Evolutionary conservation across 1,140 invertebrate genomes (phyloP), one percentile per base, ranked within the genome.

Genomic region (Drosophila willistoni): DNA sequence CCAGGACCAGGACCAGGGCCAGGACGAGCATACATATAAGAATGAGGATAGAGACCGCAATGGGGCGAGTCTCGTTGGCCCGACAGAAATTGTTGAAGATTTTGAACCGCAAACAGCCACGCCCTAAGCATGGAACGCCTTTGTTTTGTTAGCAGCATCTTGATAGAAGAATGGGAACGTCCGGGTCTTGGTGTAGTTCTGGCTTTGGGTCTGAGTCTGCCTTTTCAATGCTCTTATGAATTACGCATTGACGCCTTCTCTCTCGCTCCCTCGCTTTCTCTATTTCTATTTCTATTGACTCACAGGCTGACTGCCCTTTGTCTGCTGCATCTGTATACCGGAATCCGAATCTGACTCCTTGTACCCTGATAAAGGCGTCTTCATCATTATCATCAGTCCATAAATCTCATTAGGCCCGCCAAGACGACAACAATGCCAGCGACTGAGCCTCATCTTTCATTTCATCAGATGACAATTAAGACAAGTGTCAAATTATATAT

Each of bases 171-270:
- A 73, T 36, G 41, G 22, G 36, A 12, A 68, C 7, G 25, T 59
- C 64, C 57, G 72, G 60, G 33, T 69, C 36, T 19, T 39, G 9
- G 39, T 56, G 34, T 66, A 44, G 44, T 19, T 47, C 56, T 34
- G 14, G 29, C 2, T 29, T 36, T 63, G 41, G 34, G 19, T 12
- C 51, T 22, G 47, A 6, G 44, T 56, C 71, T 82, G 83, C 76
- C 84, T 83, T 89, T 73, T 87, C 76, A 79, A 86, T 87, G 83
- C 76, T 89, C 78, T 87, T 87, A 89, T 89, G 83, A 87, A 87
- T 89, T 87, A 87, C 80, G 73, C 73, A 89, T 89, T 80, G 68
- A 87, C 83, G 83, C 83, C 84, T 86, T 55, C 63, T 60, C 65
- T 55, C 63, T 44, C 17, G 17, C 10, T 19, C 44, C 4, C 2